These are phyloP conservation scores for Hypotaenidia philippensis DNA, from an alignment of 2,797 vertebrate genomes.

Conservation along the genomic window DNA sequence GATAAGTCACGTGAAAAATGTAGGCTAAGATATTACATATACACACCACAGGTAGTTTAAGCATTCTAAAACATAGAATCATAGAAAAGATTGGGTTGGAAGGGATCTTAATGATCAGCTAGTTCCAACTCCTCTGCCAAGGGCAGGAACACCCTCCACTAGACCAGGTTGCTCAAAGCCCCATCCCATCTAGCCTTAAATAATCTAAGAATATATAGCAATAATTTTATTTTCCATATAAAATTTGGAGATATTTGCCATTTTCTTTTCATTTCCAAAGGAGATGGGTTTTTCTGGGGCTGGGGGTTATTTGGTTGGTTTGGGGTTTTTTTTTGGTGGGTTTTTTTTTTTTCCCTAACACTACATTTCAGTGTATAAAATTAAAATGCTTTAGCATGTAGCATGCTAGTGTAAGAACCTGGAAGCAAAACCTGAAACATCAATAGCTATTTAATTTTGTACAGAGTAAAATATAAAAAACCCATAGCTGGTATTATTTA, in stretches of 20 bases:
- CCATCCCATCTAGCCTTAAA: background rate
- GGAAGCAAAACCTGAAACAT: background rate
- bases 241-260: background rate
- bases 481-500: background rate
- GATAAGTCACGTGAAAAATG: background rate
- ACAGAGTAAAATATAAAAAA: background rate
- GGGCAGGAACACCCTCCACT: too few species aligned
- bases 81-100: too few species aligned
- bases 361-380: background rate
- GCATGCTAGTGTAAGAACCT: background rate
- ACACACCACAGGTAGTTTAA: background rate
- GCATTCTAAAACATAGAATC: background rate
- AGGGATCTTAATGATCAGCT: too few species aligned
- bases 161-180: too few species aligned
- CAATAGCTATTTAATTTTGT: background rate
- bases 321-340: background rate
- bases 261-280: background rate
- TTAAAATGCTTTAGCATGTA: background rate
- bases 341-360: background rate
- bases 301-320: background rate
- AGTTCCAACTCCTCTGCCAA: too few species aligned
- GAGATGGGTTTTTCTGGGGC: background rate
- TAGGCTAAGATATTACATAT: background rate
- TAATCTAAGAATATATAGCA: background rate
- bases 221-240: background rate